Evolutionary conservation across 1,140 invertebrate genomes (phyloP).

Genomic region (Drosophila bocqueti): DNA sequence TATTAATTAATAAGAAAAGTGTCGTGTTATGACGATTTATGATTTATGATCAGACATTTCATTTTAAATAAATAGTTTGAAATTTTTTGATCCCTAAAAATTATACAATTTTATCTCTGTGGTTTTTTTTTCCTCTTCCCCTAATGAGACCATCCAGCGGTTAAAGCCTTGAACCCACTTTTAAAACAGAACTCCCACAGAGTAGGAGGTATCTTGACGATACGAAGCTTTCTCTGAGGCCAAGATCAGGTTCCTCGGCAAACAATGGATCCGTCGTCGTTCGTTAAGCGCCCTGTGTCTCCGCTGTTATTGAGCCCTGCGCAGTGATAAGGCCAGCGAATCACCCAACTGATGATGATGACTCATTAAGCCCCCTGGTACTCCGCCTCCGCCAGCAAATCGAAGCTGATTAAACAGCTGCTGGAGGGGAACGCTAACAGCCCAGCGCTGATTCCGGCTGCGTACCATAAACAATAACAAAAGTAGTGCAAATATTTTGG

Average conservation of each 20-base stretch:
- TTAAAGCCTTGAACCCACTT: not conserved
- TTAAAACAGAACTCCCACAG: not conserved
- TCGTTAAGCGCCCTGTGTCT: constrained; percentile 5
- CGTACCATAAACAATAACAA: constrained; percentile 61
- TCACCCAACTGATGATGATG: constrained; percentile 12
- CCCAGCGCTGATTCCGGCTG: constrained; percentile 37
- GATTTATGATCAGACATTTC: not conserved
- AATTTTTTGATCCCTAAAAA: not conserved
- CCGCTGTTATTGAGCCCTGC: constrained; percentile 9
- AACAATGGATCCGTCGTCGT: constrained; percentile 26
- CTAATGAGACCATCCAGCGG: not conserved
- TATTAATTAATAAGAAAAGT: not conserved
- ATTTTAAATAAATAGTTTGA: not conserved
- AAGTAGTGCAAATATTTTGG: constrained; percentile 21
- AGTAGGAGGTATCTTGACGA: constrained; percentile 1
- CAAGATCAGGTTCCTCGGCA: constrained; percentile 44
- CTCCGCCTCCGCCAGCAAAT: constrained; percentile 21
- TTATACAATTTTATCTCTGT: not conserved
- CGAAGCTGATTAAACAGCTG: constrained; percentile 54
- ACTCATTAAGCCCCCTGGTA: constrained; percentile 22
- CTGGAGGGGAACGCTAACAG: constrained; percentile 39
- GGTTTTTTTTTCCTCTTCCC: not conserved
- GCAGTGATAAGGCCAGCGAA: constrained; percentile 28
- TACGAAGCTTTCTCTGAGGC: constrained; percentile 11
- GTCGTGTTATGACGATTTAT: not conserved